Base-by-base conservation (phyloP, 2,797 vertebrate species). In the Ara ararauna region DNA sequence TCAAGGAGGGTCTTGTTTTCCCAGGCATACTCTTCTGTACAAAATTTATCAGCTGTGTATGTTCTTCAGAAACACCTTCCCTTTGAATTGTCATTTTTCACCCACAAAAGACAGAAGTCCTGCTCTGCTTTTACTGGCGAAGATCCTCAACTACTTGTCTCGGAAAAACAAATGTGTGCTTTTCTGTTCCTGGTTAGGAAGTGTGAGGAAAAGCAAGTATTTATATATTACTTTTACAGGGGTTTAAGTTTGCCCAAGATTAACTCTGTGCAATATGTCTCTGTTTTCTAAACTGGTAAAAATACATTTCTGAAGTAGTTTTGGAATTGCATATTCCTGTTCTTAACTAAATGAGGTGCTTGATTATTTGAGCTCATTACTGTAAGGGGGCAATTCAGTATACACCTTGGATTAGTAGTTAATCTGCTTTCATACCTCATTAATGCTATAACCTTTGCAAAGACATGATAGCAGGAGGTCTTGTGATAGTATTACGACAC, bases 361-460 rank as follows among this genome's bases (percentile, higher is more conserved):
- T 47, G 42, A 72, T 54, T 86, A 64, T 60, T 85, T 73, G 32
- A 85, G 51, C 60, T 79, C 2, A 0, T 65, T 77, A 45, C 34
- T 87, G 79, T 66, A 53, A 89, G n/a, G 36, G 38, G n/a, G 29
- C 26, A 91, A 74, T 64, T 79, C 76, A 47, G 22, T 34, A n/a
- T 4, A 71, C 16, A 89, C 44, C 71, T 85, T 51, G 60, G 62
- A 86, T 94, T 75, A 88, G 80, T 5, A 62, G 42, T 58, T 94
- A 73, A 95, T 87, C 85, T 94, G 71, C 60, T 95, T 90, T 87
- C 60, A 64, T 66, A 85, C 16, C 40, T 90, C 74, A 71, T 87
- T 96, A 87, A 87, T 45, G 44, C 44, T 47, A 26, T 42, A 89
- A 67, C 65, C 65, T 96, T 89, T 94, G 58, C 85, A 94, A 85